phyloP scores from a whole-genome alignment of 2,113 vertebrate genomes.

The Thryonomys swinderianus region DNA sequence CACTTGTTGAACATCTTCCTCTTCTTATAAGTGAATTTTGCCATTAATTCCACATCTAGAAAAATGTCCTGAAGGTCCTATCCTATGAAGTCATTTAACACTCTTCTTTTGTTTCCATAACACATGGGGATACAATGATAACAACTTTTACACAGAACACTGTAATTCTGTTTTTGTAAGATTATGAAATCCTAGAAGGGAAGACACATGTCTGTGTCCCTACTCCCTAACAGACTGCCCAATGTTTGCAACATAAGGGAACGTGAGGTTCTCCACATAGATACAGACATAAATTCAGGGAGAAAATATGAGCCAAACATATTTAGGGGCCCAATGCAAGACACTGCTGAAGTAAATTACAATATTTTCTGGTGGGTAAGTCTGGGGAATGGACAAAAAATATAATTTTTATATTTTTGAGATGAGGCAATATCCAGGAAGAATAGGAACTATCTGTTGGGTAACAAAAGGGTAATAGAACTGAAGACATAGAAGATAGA shows the following conservation, averaged over 20 bases:
- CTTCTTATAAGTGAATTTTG: conserved; percentile 32
- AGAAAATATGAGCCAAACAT: background rate
- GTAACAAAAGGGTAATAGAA: conserved; percentile 39
- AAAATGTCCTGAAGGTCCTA: conserved; percentile 26
- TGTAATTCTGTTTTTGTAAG: conserved; percentile 37
- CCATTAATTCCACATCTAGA: background rate
- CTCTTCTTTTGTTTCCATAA: background rate
- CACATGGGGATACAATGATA: background rate
- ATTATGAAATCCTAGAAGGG: background rate
- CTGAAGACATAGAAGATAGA: background rate
- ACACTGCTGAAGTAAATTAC: background rate
- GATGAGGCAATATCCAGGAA: conserved; percentile 22
- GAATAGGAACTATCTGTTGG: background rate
- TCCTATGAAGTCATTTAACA: conserved; percentile 19
- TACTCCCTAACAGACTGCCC: background rate
- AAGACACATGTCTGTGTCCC: background rate
- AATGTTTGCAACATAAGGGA: background rate
- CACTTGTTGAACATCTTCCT: conserved; percentile 12
- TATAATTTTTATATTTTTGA: background rate
- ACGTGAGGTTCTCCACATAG: background rate
- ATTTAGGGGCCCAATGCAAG: background rate
- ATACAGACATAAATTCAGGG: background rate
- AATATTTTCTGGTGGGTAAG: background rate
- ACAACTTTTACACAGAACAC: background rate
- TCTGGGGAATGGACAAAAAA: conserved; percentile 2